Evolutionary conservation across 2,113 vertebrate species (phyloP), one percentile per base, ranked within the genome.

Genomic region (Fukomys damarensis): DNA sequence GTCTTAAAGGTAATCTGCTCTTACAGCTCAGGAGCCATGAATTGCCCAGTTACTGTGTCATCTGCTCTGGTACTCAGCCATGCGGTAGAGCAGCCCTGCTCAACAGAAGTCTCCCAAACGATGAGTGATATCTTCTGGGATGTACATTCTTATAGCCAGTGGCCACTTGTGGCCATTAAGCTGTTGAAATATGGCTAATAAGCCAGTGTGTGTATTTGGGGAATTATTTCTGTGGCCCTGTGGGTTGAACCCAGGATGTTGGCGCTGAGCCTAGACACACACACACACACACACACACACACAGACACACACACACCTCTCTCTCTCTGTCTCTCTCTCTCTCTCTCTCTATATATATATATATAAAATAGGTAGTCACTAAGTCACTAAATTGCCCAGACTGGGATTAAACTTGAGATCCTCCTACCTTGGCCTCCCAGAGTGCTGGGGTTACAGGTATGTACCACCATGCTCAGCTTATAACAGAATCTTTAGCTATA

Each of bases 21-120:
- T 72, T 2, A 9, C 0, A 7, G 32, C n/a, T 49, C 46, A 66
- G 9, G 52, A n/a, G 17, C 0, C 46, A 6, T 13, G 49, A 4
- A 41, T 7, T 43, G 10, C 35, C 10, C 59, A 14, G 2, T 32
- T 7, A 35, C 13, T 7, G 2, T 52, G 1, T 46, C 28, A 5
- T 61, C 41, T 61, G 17, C 12, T 52, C 13, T 80, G 30, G 68
- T 24, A 26, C 32, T 56, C 22, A 76, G 32, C 61, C 32, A 68
- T 2, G 16, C 13, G 32, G 5, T 38, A 49, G 1, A 63, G 8
- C 8, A 20, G 8, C 41, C 4, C 38, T 35, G 32, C 59, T n/a
- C 65, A 46, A 5, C 2, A n/a, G 32, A 83, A 30, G 17, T 38
- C 32, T 43, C 26, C 58, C 32, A 10, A 35, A n/a, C 17, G 43